Base-by-base conservation (phyloP, 2,797 vertebrate genomes). In the Chiroxiphia lanceolata region DNA sequence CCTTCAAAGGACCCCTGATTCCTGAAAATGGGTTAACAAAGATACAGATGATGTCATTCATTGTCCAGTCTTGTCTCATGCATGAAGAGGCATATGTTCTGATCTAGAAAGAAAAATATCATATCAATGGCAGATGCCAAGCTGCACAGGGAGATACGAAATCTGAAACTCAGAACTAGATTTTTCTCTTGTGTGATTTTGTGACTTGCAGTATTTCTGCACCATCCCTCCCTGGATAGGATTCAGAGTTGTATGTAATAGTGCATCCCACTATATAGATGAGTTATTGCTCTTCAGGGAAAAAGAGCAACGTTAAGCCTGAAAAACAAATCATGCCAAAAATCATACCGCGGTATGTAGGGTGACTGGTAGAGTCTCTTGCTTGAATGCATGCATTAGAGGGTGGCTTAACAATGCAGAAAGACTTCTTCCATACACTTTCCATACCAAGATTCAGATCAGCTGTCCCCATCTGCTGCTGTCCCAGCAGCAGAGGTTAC, bases 11-110 rank as follows among this genome's bases (percentile, higher is more conserved):
- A 50, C 31, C 26, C 19, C 11, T 20, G 36, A 91, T 93, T 95
- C 56, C 82, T 63, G 61, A 95, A 93, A 95, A 93, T 56, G 57
- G n/a, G 61, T 70, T 89, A 90, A 71, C 65, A 51, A 69, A 90
- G 47, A 65, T 20, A 25, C 20, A 59, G 77, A 89, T 96, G 78
- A 95, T 91, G 44, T 83, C 42, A 91, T 95, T 83, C 51, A 3
- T 83, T 67, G 65, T 82, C 84, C 56, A 50, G 0, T 93, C 68
- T 82, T 68, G 77, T 94, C 83, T 95, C 91, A 76, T 85, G 69
- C 85, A 47, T 9, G 31, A 79, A 86, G 48, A 92, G 48, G 45
- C 76, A 57, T 45, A 47, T 63, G 79, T 54, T 80, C n/a, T 64
- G 53, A 95, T 61, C 59, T 76, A 26, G 40, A 88, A 92, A 93